These are phyloP conservation scores for Rhizomys pruinosus DNA, from an alignment of 2,113 vertebrate genomes.

Conservation along the genomic window DNA sequence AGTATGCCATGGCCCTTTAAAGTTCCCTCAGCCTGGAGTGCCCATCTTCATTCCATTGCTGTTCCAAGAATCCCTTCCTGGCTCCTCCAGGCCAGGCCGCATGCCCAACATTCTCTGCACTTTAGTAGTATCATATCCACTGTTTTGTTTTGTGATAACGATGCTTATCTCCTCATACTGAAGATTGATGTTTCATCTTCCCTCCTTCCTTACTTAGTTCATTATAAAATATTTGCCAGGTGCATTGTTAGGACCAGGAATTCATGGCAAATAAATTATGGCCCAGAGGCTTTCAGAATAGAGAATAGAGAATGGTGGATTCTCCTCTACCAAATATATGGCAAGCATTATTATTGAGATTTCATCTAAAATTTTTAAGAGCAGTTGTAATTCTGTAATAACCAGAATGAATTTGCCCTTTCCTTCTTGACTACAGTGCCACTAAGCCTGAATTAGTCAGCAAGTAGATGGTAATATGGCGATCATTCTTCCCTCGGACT, in stretches of 20 bases:
- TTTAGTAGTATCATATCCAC: background rate
- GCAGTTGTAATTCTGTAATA: background rate
- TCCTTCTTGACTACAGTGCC: background rate
- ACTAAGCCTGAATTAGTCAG: background rate
- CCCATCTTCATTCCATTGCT: background rate
- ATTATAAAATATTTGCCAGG: conserved; percentile 10
- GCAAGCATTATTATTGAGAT: background rate
- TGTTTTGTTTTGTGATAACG: background rate
- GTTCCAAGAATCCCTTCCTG: background rate
- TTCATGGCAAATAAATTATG: conserved; percentile 12
- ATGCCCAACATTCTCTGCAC: background rate
- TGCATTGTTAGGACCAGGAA: background rate
- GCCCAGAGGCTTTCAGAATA: background rate
- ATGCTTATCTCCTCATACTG: background rate
- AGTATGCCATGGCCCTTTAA: background rate
- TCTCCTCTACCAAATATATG: background rate
- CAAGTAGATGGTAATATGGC: background rate
- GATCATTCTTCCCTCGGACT: background rate
- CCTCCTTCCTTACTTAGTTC: background rate
- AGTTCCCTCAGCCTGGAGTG: background rate
- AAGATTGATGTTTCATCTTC: background rate
- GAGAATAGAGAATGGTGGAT: background rate
- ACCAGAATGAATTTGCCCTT: background rate
- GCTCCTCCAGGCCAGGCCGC: background rate
- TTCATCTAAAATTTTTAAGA: background rate